Base-by-base conservation (phyloP, 2,113 vertebrate species). In the Thryonomys swinderianus region DNA sequence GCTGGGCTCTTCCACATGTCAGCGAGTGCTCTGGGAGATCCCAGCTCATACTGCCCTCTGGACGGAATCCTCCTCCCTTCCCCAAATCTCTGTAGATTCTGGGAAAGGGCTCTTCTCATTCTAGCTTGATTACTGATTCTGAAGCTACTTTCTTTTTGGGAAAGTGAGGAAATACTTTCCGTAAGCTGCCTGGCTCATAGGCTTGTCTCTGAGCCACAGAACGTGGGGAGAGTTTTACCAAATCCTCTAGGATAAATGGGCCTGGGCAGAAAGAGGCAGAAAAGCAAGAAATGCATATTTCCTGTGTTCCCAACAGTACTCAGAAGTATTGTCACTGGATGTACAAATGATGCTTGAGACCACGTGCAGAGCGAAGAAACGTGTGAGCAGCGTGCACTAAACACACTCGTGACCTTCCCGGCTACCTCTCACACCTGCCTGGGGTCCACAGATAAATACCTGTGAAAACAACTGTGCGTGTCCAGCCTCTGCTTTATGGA, bases 401-500 rank as follows among this genome's bases (percentile, higher is more conserved):
- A 48, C 53, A 51, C 21, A 18, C 45, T 18, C 69, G 62, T 86
- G 88, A 86, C 85, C 83, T 93, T 92, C 82, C 48, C 73, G 48
- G 62, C 57, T 69, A 84, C 42, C 48, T 80, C 85, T 82, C 78
- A 69, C 81, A 93, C 51, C 69, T 88, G 62, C 30, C 67, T 95
- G 93, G 71, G 42, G 66, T 30, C 85, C 62, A 79, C 6, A 74
- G 80, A 95, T 85, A 95, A 96, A 86, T 74, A 37, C 66, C 78
- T 66, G 25, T 27, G 40, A 83, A 85, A 80, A 67, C 20, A 21
- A 69, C 66, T 21, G 5, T 81, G 16, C 48, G 11, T 82, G 88
- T 82, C 81, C 82, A 67, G 66, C 82, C 82, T 67, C 57, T 57
- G 62, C 73, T 95, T 80, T 93, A 86, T 84, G 97, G 92, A 21